Base-by-base conservation (phyloP, 2,113 vertebrate genomes). In the Beaufortia kweichowensis region DNA sequence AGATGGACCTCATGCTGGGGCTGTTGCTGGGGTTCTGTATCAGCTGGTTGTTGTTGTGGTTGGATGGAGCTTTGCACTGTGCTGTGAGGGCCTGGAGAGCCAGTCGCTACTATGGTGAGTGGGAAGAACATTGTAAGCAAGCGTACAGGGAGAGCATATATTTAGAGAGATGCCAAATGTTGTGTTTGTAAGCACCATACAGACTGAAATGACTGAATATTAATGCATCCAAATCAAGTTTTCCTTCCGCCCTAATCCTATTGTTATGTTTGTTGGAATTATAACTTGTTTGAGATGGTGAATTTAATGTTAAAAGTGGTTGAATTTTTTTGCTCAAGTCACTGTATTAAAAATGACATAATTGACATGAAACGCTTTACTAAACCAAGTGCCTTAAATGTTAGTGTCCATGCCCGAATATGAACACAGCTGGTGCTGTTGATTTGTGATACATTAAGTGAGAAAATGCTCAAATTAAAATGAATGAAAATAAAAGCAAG, bases 1-100 rank as follows among this genome's bases (percentile, higher is more conserved):
- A 99, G 94, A 98, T 99, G 74, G 97, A 99, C 81, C 94, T 99
- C 89, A 98, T 99, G 96, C 90, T 99, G 90, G 97, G 97, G 86
- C 92, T 99, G 86, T 93, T 98, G 89, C 89, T 99, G 84, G 97
- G 97, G 74, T 98, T 99, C 93, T 98, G 96, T 89, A 98, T 98
- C 90, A 99, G 97, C 91, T 99, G 97, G 97, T 94, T 99, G 87
- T 93, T 99, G 88, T 91, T 98, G 87, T 99, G 97, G 97, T 91
- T 98, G 93, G 97, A 98, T 0, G 96, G 97, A 48, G 93, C 96
- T 4, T 95, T 99, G 63, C 96, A 98, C 88, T 98, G 95, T 2
- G 96, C 96, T 0, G 92, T 98, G 85, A 92, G 96, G 28, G 95
- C 96, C 88, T 99, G 97, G 97, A 93, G 96, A 85, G 94, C 95